These are phyloP conservation scores for Planiliza haematocheilus DNA, from an alignment of 2,113 vertebrate species.

Conservation along the genomic window DNA sequence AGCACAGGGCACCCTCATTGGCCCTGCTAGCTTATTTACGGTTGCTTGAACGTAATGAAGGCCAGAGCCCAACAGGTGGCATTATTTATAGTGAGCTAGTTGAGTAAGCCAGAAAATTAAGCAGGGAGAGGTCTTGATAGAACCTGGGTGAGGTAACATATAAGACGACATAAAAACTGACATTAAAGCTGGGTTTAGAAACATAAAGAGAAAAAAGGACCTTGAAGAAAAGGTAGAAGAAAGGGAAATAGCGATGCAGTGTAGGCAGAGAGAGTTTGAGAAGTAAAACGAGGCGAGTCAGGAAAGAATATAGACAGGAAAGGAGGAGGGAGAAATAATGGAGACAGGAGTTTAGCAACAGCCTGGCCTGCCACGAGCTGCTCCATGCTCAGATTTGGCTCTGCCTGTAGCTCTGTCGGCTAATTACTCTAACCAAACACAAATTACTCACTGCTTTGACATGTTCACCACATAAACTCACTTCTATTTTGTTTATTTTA, in stretches of 20 bases:
- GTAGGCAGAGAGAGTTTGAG: too few species aligned
- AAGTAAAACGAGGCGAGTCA: too few species aligned
- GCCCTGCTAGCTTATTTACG: constrained; percentile 55
- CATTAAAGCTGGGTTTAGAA: not conserved
- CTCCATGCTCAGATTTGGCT: not conserved
- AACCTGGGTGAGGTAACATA: constrained; percentile 3
- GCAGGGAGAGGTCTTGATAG: constrained; percentile 8
- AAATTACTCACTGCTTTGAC: constrained; percentile 35
- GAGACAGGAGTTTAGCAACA: not conserved
- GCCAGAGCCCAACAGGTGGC: constrained; percentile 81
- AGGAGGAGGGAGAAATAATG: not conserved
- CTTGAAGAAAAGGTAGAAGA: constrained; percentile 13
- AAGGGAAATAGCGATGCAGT: not conserved
- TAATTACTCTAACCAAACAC: constrained; percentile 42
- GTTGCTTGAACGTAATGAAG: constrained; percentile 68
- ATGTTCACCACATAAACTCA: constrained; percentile 5
- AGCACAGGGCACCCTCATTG: constrained; percentile 36
- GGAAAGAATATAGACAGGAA: too few species aligned
- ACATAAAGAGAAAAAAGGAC: constrained; percentile 9
- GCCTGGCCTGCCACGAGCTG: not conserved
- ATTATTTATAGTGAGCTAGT: constrained; percentile 75
- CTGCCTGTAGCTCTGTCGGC: not conserved
- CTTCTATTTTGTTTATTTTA: not conserved
- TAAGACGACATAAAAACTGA: too few species aligned
- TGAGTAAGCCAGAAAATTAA: constrained; percentile 14